A percentile compares a stretch with the other conserved stretches of the same genome.
phyloP scores from a whole-genome alignment of 2,113 vertebrate species.

The Physeter macrocephalus region DNA sequence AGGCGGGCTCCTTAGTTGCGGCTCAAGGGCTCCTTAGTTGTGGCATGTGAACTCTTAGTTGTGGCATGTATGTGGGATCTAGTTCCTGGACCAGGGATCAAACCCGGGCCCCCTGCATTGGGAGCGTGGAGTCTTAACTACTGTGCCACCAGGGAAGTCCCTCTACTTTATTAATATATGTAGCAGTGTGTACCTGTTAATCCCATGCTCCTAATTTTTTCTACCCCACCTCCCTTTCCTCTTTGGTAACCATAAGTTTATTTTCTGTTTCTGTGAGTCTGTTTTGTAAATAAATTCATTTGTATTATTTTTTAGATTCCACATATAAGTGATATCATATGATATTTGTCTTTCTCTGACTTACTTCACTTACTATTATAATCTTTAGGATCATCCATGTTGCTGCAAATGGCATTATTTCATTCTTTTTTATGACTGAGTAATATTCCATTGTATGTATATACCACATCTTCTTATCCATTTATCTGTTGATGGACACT shows the following conservation, averaged over 20 bases:
- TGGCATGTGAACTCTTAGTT: too few relatives aligned
- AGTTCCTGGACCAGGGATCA: too few relatives aligned
- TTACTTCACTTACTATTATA: neutral
- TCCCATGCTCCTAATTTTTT: neutral
- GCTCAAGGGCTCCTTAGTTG: too few relatives aligned
- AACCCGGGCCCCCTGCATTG: too few relatives aligned
- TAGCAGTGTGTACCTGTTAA: neutral
- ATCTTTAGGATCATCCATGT: neutral
- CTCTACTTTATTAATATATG: too few relatives aligned
- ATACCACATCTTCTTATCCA: neutral
- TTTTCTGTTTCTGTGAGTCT: neutral
- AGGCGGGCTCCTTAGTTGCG: too few relatives aligned
- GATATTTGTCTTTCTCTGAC: neutral
- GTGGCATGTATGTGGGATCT: too few relatives aligned
- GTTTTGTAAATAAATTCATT: neutral
- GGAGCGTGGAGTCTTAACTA: too few relatives aligned
- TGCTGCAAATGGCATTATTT: neutral
- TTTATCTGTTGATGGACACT: neutral
- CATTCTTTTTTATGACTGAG: neutral
- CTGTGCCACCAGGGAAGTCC: too few relatives aligned
- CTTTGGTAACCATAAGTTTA: neutral
- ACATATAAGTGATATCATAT: neutral
- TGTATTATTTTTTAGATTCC: neutral
- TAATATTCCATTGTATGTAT: neutral
- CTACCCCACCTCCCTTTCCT: neutral